Conservation (phyloP, 2,113 vertebrate genomes). For the Acinonyx jubatus region DNA sequence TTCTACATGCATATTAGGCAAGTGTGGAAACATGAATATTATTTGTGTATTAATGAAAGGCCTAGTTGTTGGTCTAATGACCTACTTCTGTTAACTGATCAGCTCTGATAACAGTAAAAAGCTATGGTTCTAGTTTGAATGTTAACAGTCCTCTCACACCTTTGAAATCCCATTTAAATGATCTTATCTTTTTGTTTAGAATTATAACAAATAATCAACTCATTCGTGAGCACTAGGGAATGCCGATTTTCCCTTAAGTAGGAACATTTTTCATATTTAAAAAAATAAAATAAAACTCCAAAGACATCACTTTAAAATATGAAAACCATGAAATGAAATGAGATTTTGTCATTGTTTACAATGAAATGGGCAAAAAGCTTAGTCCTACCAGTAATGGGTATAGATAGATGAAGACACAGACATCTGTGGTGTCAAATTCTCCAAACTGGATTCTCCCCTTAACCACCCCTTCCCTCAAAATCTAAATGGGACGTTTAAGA, state of each 20-base stretch:
- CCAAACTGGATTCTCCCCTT: background rate
- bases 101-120: background rate
- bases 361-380: background rate
- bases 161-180: background rate
- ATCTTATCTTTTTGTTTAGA: background rate
- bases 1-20: background rate
- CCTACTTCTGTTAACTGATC: conserved; percentile 24
- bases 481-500: background rate
- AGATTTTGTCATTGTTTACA: background rate
- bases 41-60: background rate
- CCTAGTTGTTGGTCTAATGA: background rate
- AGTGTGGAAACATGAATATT: background rate
- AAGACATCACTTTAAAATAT: background rate
- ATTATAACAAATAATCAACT: background rate
- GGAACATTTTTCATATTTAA: background rate
- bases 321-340: background rate
- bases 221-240: background rate
- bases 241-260: background rate
- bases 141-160: background rate
- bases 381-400: background rate
- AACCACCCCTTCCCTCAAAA: background rate
- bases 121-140: background rate
- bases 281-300: background rate
- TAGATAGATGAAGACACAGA: background rate
- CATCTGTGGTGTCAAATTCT: background rate